These are phyloP conservation scores for Cinclus cinclus DNA, from an alignment of 2,113 vertebrate genomes.

Conservation along the genomic window DNA sequence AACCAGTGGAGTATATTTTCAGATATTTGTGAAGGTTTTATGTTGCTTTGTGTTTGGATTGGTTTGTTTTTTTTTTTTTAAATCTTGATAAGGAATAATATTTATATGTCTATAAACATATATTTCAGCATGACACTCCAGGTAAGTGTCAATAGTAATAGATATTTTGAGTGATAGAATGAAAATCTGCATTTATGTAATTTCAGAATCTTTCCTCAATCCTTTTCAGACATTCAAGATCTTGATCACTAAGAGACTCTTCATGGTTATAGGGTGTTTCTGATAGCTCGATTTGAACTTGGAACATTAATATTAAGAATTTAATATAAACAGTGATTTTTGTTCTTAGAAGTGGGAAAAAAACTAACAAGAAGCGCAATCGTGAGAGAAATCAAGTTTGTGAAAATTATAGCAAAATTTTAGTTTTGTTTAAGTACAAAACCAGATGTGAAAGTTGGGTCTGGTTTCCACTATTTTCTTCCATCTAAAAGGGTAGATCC, in stretches of 20 bases:
- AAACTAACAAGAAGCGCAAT: background rate
- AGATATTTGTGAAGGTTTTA: background rate
- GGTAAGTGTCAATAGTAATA: background rate
- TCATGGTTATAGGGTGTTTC: background rate
- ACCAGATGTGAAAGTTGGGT: background rate
- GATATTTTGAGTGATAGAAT: background rate
- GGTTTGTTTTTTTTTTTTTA: accelerated
- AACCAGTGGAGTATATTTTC: background rate
- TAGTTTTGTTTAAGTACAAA: background rate
- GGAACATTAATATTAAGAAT: background rate
- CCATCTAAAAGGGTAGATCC: background rate
- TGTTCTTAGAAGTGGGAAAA: background rate
- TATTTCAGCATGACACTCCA: background rate
- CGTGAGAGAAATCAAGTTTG: background rate
- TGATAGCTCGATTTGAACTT: background rate
- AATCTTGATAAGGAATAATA: background rate
- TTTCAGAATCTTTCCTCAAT: background rate
- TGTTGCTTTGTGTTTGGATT: background rate
- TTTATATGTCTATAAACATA: background rate
- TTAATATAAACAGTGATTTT: background rate
- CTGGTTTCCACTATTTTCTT: background rate
- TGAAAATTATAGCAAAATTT: background rate
- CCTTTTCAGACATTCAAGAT: background rate
- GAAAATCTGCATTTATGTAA: background rate
- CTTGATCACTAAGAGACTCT: background rate